These are phyloP conservation scores for Epinephelus coioides DNA, from an alignment of 2,797 vertebrate species.

Conservation along the genomic window DNA sequence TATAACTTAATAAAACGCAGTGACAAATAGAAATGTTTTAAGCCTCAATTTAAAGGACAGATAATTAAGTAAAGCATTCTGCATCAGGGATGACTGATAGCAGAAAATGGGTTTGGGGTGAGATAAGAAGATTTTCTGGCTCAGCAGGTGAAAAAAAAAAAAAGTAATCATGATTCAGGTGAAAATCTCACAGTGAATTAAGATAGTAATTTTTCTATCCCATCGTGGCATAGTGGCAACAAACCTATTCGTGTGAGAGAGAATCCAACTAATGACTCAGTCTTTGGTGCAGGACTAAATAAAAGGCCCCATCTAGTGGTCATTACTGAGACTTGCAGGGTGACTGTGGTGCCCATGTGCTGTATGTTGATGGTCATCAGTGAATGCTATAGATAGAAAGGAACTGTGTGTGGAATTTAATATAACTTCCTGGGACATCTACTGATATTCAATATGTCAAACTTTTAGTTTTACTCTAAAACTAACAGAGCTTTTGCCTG, in stretches of 20 bases:
- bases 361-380: background rate
- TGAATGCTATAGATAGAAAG: background rate
- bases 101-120: background rate
- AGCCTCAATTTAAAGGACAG: background rate
- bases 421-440: background rate
- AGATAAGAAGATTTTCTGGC: background rate
- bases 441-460: too few species aligned
- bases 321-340: background rate
- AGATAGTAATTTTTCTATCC: background rate
- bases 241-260: background rate
- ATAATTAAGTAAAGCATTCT: background rate
- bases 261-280: background rate
- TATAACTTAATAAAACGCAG: background rate
- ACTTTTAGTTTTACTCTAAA: too few species aligned
- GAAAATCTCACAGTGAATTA: background rate
- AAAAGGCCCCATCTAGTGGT: slow-evolving; percentile 72
- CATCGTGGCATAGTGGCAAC: background rate
- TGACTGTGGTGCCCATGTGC: background rate
- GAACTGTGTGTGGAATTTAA: background rate
- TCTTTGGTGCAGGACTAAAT: slow-evolving; percentile 13
- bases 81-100: background rate
- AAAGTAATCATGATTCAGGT: background rate
- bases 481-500: too few species aligned
- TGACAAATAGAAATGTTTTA: background rate
- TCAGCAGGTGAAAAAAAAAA: background rate